phyloP scores from a whole-genome alignment of 1,140 invertebrate species.

The Drosophila kurseongensis region DNA sequence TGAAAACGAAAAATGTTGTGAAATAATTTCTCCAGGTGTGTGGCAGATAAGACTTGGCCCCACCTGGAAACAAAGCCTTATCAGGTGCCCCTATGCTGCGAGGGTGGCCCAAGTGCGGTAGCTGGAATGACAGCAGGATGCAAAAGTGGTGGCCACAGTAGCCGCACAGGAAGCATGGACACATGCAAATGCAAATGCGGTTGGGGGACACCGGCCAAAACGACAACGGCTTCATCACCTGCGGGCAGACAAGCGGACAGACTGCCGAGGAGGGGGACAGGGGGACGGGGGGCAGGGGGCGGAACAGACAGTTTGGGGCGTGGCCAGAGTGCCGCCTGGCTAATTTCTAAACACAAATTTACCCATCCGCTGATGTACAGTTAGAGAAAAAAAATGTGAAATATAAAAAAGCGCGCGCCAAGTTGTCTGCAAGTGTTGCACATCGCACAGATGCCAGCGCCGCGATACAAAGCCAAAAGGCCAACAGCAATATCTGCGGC shows the following conservation, averaged over 20 bases:
- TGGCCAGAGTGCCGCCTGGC: conserved; percentile 61
- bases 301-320: conserved; percentile 45
- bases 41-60: not conserved
- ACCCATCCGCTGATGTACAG: conserved; percentile 48
- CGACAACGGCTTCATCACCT: conserved; percentile 76
- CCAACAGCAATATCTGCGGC: conserved; percentile 46
- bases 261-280: conserved; percentile 1
- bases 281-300: not conserved
- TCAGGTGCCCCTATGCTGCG: conserved; percentile 27
- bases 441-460: conserved; percentile 76
- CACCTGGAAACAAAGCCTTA: conserved; percentile 34
- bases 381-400: conserved; percentile 26
- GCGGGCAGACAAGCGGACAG: conserved; percentile 61
- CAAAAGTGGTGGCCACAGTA: conserved; percentile 34
- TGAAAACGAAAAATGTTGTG: no score
- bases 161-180: conserved; percentile 59
- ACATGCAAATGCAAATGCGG: conserved; percentile 33
- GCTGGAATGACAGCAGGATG: conserved; percentile 74
- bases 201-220: conserved; percentile 9
- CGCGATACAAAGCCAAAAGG: conserved; percentile 78
- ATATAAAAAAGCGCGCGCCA: conserved; percentile 60
- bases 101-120: conserved; percentile 57
- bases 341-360: conserved; percentile 80
- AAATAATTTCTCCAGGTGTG: conserved; percentile 1
- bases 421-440: conserved; percentile 80